phyloP scores from a whole-genome alignment of 2,888 invertebrate genomes.

The Belgica antarctica region DNA sequence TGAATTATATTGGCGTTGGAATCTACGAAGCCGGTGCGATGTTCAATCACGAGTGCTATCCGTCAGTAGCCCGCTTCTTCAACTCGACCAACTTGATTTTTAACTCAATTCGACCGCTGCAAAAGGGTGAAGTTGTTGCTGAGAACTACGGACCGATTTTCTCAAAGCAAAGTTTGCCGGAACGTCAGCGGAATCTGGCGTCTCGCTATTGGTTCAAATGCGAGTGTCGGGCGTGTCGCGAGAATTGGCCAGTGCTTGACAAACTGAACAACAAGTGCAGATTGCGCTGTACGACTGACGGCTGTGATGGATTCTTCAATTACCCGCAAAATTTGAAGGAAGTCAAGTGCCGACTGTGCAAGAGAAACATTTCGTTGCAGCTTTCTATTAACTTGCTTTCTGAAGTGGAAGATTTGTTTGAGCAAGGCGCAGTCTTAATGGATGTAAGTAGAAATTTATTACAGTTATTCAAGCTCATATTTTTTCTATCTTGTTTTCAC shows the following conservation, averaged over 20 bases:
- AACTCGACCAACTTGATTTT: constrained; percentile 70
- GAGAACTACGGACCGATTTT: constrained; percentile 85
- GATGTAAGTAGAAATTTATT: too few relatives aligned
- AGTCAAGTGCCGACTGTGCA: constrained; percentile 58
- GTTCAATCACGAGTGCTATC: constrained; percentile 82
- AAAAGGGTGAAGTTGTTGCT: constrained; percentile 66
- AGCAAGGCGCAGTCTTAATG: constrained; percentile 54
- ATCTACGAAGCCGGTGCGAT: constrained; percentile 74
- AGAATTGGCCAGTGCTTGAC: constrained; percentile 72
- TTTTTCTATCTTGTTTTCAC: constrained; percentile 45
- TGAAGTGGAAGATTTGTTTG: constrained; percentile 57
- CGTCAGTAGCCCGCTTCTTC: constrained; percentile 74
- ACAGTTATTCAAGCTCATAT: not conserved
- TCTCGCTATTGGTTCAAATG: constrained; percentile 79
- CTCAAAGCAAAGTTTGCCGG: constrained; percentile 58
- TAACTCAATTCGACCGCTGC: constrained; percentile 64
- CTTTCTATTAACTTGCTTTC: constrained; percentile 54
- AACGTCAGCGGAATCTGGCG: constrained; percentile 64
- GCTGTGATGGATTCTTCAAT: constrained; percentile 6
- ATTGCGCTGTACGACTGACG: constrained; percentile 54
- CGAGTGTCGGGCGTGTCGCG: constrained; percentile 67
- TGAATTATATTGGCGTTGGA: constrained; percentile 65
- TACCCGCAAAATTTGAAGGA: constrained; percentile 48
- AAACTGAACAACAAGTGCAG: constrained; percentile 58
- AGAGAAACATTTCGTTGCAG: constrained; percentile 56